Evolutionary conservation across 2,797 vertebrate genomes (phyloP).

Genomic region (Micropoecilia bifurca): DNA sequence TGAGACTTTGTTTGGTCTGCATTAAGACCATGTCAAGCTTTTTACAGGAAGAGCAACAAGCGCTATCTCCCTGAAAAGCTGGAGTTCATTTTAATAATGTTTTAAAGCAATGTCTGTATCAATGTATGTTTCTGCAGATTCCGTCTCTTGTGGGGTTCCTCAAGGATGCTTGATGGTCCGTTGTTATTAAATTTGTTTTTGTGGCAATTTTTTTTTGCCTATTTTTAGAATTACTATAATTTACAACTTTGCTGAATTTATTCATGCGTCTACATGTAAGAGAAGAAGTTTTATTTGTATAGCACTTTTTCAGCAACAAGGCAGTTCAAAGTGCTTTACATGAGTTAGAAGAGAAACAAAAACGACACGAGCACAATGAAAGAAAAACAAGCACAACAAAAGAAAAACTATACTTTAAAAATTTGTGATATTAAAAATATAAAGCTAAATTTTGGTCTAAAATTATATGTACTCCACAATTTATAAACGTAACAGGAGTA

Average conservation of each 20-base stretch:
- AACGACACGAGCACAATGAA: too few species aligned
- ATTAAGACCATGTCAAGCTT: slow-evolving; percentile 40
- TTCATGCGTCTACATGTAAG: not conserved
- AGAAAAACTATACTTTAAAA: too few species aligned
- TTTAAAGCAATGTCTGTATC: slow-evolving; percentile 11
- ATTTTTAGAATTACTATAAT: not conserved
- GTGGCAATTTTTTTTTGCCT: not conserved
- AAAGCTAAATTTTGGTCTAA: too few species aligned
- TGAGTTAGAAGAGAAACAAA: too few species aligned
- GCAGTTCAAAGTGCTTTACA: too few species aligned
- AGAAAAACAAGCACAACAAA: too few species aligned
- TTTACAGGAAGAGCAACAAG: slow-evolving; percentile 25
- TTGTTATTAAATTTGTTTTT: not conserved
- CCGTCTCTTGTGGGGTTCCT: not conserved
- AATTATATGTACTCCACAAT: too few species aligned
- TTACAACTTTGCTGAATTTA: not conserved
- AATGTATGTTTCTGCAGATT: not conserved
- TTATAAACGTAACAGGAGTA: not conserved
- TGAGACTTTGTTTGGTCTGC: slow-evolving; percentile 39
- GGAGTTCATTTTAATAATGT: slow-evolving; percentile 16
- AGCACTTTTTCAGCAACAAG: too few species aligned
- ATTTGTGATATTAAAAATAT: too few species aligned
- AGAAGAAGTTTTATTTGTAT: too few species aligned
- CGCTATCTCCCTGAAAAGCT: slow-evolving; percentile 15
- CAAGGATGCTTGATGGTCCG: not conserved